phyloP scores from a whole-genome alignment of 2,113 vertebrate species.

The Mus musculus region GRCm39 chr4:76955001-76955500 shows the following conservation, averaged over 20 bases:
- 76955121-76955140: neutral
- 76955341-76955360: neutral
- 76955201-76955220: neutral
- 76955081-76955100: neutral
- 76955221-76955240: neutral
- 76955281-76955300: neutral
- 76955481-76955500: no score
- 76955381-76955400: neutral
- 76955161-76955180: neutral
- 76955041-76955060: neutral
- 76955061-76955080: neutral
- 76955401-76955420: no score
- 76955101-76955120: neutral
- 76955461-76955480: no score
- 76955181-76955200: neutral
- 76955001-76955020: neutral
- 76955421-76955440: no score
- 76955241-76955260: neutral
- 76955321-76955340: neutral
- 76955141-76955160: neutral
- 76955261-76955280: neutral
- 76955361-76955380: neutral
- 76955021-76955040: neutral
- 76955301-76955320: neutral
- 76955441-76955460: no score